Percentiles rank a stretch among this genome's conserved stretches.
Evolutionary conservation across 1,140 invertebrate genomes (phyloP).

Genomic region (Tribolium castaneum): DNA sequence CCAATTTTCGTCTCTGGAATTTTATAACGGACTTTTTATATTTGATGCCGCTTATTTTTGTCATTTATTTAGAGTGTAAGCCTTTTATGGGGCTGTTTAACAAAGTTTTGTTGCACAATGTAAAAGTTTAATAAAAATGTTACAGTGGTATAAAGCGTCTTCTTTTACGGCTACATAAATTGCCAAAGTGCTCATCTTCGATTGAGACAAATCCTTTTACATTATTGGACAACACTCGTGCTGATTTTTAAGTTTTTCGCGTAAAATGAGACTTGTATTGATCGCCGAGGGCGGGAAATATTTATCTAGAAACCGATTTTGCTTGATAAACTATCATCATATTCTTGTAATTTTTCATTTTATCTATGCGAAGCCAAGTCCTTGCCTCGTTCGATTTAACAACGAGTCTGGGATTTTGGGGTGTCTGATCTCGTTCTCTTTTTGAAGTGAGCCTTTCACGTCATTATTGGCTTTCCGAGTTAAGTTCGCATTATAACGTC

Average conservation of each 20-base stretch:
- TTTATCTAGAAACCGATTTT: conserved; percentile 3
- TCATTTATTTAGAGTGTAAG: not conserved
- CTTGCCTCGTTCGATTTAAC: conserved; percentile 15
- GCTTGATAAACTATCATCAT: not conserved
- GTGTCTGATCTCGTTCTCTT: conserved; percentile 36
- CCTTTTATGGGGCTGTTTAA: not conserved
- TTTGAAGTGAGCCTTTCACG: conserved; percentile 33
- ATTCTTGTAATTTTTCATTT: conserved; percentile 22
- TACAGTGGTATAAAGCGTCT: not conserved
- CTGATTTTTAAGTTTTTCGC: not conserved
- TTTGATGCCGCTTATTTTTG: not conserved
- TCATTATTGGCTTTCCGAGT: conserved; percentile 39
- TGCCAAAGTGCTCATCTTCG: not conserved
- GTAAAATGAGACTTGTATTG: not conserved
- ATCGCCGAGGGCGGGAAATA: not conserved
- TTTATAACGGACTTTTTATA: not conserved
- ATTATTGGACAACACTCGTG: not conserved
- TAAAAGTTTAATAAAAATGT: not conserved
- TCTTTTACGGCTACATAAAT: not conserved
- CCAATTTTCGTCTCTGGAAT: not conserved
- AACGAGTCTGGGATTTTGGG: not conserved
- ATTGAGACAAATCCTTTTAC: not conserved
- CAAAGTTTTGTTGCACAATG: not conserved
- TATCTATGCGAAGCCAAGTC: conserved; percentile 7
- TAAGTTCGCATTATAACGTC: conserved; percentile 36